phyloP scores from a whole-genome alignment of 2,888 invertebrate species.

The Metellina segmentata region DNA sequence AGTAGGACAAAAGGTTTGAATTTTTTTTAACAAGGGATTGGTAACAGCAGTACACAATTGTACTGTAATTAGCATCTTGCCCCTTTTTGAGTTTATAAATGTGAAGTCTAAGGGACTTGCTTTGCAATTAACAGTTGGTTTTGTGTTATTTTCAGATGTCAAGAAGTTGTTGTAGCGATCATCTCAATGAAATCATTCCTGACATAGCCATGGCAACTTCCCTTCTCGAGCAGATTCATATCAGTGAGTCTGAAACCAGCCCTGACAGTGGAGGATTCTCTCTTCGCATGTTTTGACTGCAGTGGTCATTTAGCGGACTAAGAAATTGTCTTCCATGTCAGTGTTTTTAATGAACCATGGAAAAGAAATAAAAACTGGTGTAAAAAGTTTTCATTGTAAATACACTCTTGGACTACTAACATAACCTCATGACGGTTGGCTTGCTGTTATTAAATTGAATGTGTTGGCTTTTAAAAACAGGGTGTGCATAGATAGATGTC shows the following conservation, averaged over 20 bases:
- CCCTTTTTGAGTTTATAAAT: no score
- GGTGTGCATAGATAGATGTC: slow-evolving; percentile 64
- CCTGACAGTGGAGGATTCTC: slow-evolving; percentile 75
- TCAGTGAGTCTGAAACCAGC: slow-evolving; percentile 73
- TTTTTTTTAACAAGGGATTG: no score
- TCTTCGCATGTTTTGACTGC: slow-evolving; percentile 74
- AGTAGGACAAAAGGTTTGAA: no score
- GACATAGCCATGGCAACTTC: slow-evolving; percentile 78
- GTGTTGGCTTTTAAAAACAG: slow-evolving; percentile 66
- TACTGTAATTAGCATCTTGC: no score
- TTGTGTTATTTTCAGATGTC: slow-evolving; percentile 61
- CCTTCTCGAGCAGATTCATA: slow-evolving; percentile 75
- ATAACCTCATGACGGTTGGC: slow-evolving; percentile 60
- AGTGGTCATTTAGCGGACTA: slow-evolving; percentile 65
- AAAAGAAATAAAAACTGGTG: slow-evolving; percentile 24
- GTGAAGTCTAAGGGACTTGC: background rate
- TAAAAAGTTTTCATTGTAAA: slow-evolving; percentile 65
- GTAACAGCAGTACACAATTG: no score
- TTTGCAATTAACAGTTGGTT: background rate
- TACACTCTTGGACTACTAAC: slow-evolving; percentile 57
- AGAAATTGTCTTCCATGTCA: slow-evolving; percentile 75
- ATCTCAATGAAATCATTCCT: slow-evolving; percentile 78
- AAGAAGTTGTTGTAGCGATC: slow-evolving; percentile 76
- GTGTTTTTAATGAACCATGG: slow-evolving; percentile 72
- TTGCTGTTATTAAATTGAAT: slow-evolving; percentile 58